Percentiles rank a stretch among this genome's conserved stretches.
Conservation (phyloP, 2,888 invertebrate species). For the Leptopilina drosophilae region DNA sequence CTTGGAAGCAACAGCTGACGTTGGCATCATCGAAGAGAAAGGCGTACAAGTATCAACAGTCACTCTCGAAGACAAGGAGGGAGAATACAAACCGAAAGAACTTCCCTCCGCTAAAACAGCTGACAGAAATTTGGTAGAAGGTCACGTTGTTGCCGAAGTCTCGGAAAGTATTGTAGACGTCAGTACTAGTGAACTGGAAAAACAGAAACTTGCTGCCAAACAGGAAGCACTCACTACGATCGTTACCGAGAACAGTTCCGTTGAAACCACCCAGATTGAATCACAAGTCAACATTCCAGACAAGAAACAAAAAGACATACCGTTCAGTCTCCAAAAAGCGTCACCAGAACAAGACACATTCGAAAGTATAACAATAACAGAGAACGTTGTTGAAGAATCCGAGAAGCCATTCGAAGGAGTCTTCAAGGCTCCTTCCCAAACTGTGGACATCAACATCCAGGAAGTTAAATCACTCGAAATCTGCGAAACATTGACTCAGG, state of each 20-base stretch:
- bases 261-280: slow-evolving; percentile 70
- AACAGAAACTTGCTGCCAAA: slow-evolving; percentile 52
- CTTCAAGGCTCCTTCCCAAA: slow-evolving; percentile 73
- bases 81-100: slow-evolving; percentile 73
- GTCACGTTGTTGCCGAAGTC: slow-evolving; percentile 69
- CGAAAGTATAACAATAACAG: slow-evolving; percentile 79
- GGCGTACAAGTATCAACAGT: slow-evolving; percentile 70
- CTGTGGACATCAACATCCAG: slow-evolving; percentile 75
- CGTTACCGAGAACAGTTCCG: slow-evolving; percentile 62
- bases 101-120: slow-evolving; percentile 71
- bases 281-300: slow-evolving; percentile 69
- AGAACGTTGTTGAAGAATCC: slow-evolving; percentile 76
- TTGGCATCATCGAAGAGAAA: slow-evolving; percentile 69
- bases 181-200: slow-evolving; percentile 68
- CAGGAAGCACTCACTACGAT: slow-evolving; percentile 68
- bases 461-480: slow-evolving; percentile 74
- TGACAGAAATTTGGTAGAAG: slow-evolving; percentile 60
- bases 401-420: slow-evolving; percentile 73
- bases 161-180: slow-evolving; percentile 73
- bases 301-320: slow-evolving; percentile 54
- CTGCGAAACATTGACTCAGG: slow-evolving; percentile 72
- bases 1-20: slow-evolving; percentile 63
- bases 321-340: slow-evolving; percentile 75
- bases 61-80: slow-evolving; percentile 78
- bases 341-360: slow-evolving; percentile 76